Evolutionary conservation across 1,140 invertebrate species (phyloP).

Genomic region (Drosophila equinoxialis): DNA sequence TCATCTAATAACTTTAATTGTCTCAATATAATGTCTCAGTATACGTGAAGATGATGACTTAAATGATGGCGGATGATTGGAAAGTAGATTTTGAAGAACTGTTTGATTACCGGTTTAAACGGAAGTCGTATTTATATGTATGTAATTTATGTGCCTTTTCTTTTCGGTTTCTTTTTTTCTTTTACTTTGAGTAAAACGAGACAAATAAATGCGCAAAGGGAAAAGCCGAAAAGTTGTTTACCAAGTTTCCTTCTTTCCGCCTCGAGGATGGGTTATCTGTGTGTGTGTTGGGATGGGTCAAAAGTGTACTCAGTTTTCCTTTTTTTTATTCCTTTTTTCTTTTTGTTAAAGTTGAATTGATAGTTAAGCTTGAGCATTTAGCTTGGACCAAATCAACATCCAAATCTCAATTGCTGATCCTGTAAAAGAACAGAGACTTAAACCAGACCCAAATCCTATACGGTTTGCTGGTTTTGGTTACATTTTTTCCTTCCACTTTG

Average conservation of each 20-base stretch:
- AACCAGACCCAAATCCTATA: too few relatives aligned
- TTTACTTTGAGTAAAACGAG: constrained; percentile 14
- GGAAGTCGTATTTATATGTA: background rate
- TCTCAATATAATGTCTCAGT: too few relatives aligned
- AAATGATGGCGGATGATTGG: background rate
- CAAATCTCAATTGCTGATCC: background rate
- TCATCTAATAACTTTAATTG: too few relatives aligned
- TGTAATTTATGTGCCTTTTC: background rate
- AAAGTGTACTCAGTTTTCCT: background rate
- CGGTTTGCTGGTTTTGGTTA: background rate
- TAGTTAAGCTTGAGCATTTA: background rate
- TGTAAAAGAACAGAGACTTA: too few relatives aligned
- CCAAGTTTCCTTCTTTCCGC: constrained; percentile 1
- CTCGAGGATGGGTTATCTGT: background rate
- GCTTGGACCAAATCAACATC: background rate
- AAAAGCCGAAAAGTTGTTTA: constrained; percentile 4
- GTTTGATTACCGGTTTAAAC: background rate
- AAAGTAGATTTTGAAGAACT: background rate
- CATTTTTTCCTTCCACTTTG: constrained; percentile 20
- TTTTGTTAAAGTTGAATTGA: background rate
- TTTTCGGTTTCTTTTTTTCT: background rate
- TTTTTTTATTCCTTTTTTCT: background rate
- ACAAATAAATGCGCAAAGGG: constrained; percentile 6
- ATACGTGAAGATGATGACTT: background rate
- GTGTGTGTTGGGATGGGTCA: background rate